A percentile compares a stretch with the other conserved stretches of the same genome.
Conservation (phyloP, 1,140 invertebrate species). For the Belonocnema kinseyi region DNA sequence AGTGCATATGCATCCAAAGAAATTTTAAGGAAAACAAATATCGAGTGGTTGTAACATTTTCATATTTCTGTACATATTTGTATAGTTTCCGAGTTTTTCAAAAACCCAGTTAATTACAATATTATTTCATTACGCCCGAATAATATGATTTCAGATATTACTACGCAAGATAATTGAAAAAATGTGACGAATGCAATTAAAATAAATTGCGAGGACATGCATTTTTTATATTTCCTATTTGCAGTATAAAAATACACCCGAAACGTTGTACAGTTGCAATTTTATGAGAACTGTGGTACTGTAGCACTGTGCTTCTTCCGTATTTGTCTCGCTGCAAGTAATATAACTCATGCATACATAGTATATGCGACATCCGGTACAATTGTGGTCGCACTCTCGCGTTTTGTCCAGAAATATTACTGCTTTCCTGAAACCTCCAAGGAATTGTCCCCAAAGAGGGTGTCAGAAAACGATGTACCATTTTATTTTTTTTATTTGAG, state of each 20-base stretch:
- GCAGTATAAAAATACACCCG: not conserved
- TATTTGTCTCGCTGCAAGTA: slow-evolving; percentile 27
- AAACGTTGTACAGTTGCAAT: not conserved
- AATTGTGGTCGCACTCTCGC: slow-evolving; percentile 37
- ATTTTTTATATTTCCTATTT: not conserved
- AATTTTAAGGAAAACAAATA: too few relatives aligned
- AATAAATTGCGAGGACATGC: not conserved
- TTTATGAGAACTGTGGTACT: not conserved
- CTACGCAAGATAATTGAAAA: too few relatives aligned
- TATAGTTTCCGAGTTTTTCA: too few relatives aligned
- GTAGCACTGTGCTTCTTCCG: not conserved
- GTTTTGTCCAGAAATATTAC: slow-evolving; percentile 35
- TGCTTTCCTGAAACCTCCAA: not conserved
- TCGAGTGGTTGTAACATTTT: too few relatives aligned
- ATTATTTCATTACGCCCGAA: too few relatives aligned
- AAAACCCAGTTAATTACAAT: too few relatives aligned
- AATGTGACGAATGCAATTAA: not conserved
- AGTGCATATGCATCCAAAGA: too few relatives aligned
- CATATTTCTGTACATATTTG: too few relatives aligned
- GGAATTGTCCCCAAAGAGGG: not conserved
- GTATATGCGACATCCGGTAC: slow-evolving; percentile 11
- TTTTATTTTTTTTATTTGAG: not conserved
- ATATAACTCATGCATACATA: slow-evolving; percentile 35
- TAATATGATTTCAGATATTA: too few relatives aligned
- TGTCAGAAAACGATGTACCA: slow-evolving; percentile 27